These are phyloP conservation scores for Archaeoteleia sp. DNA, from an alignment of 2,888 invertebrate species.

Conservation along the genomic window DNA sequence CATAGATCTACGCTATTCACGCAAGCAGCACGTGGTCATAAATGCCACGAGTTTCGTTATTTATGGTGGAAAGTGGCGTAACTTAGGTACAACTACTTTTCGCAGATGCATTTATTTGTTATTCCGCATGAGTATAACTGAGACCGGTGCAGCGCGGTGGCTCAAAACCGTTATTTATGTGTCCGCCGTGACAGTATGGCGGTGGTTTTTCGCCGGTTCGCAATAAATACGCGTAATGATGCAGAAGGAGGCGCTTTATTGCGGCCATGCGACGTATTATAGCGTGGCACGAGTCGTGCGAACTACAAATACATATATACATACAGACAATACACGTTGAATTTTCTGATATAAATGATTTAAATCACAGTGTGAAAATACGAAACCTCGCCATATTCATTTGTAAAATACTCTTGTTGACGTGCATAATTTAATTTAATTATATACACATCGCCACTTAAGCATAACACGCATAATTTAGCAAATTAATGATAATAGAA, in stretches of 20 bases:
- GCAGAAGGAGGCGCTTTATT: conserved; percentile 47
- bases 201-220: conserved; percentile 56
- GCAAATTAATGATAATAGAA: no score
- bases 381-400: no score
- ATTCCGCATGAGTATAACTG: conserved; percentile 58
- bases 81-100: conserved; percentile 67
- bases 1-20: conserved; percentile 55
- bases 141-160: conserved; percentile 35
- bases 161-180: conserved; percentile 63
- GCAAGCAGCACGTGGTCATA: conserved; percentile 66
- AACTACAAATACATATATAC: background rate
- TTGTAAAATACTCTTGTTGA: no score
- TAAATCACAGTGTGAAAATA: no score
- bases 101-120: conserved; percentile 69
- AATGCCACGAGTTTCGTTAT: conserved; percentile 69
- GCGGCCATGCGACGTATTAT: conserved; percentile 2
- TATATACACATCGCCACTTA: no score
- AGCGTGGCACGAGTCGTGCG: background rate
- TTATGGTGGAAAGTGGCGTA: conserved; percentile 59
- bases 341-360: background rate
- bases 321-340: background rate
- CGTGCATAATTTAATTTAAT: no score
- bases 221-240: conserved; percentile 65
- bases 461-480: no score
- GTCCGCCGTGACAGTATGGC: conserved; percentile 45